Evolutionary conservation across 2,797 vertebrate genomes (phyloP).

Genomic region (Vultur gryphus): DNA sequence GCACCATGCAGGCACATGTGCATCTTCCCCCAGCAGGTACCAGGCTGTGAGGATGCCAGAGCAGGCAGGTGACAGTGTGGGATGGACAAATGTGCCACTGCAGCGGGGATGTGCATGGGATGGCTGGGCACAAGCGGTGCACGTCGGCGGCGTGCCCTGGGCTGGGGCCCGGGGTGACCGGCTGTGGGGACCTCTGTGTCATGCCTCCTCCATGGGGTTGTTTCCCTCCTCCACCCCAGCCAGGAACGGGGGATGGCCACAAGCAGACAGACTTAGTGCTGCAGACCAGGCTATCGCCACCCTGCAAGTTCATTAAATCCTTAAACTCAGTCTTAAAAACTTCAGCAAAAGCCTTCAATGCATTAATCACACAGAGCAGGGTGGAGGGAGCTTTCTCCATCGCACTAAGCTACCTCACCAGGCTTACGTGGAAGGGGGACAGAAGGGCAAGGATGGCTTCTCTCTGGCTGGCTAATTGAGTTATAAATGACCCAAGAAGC

Average conservation of each 20-base stretch:
- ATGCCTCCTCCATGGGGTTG: not conserved
- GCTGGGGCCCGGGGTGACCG: not conserved
- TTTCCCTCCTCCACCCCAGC: not conserved
- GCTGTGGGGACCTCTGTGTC: not conserved
- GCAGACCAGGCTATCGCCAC: not conserved
- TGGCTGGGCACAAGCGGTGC: not conserved
- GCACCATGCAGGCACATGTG: fast-evolving
- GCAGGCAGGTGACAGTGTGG: not conserved
- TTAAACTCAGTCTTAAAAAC: not conserved
- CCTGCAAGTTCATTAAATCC: not conserved
- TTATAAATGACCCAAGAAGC: not conserved
- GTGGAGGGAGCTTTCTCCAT: not conserved
- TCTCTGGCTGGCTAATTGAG: not conserved
- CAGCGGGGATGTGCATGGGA: fast-evolving
- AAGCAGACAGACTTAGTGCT: not conserved
- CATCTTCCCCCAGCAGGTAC: not conserved
- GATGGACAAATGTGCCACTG: not conserved
- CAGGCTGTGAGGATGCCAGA: fast-evolving
- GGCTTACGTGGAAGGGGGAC: not conserved
- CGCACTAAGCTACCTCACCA: not conserved
- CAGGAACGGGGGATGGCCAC: not conserved
- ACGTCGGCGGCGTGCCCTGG: not conserved
- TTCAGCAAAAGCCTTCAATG: not conserved
- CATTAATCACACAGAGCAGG: not conserved
- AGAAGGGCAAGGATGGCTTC: not conserved